A percentile compares a stretch with the other conserved stretches of the same genome.
Conservation (phyloP, 92 coral and sea anemone species). For the Virgularia gustaviana region DNA sequence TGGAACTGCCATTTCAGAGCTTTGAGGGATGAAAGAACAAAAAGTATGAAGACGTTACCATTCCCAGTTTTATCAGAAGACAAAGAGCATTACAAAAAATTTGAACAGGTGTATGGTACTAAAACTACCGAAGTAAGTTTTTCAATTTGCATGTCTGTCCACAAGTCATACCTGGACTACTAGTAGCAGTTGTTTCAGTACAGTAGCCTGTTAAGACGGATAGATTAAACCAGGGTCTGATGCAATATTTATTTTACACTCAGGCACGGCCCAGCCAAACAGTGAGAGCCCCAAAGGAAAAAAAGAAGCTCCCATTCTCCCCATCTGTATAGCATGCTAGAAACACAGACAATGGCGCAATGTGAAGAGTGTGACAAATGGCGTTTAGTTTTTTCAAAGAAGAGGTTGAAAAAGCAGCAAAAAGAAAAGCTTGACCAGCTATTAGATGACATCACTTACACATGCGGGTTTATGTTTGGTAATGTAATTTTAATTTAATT, state of each 20-base stretch:
- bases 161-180: background rate
- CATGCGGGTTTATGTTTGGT: constrained; percentile 23
- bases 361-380: constrained; percentile 25
- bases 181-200: background rate
- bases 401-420: constrained; percentile 6
- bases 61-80: constrained; percentile 40
- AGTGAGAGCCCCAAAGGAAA: background rate
- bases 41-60: constrained; percentile 21
- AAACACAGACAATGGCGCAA: constrained; percentile 19
- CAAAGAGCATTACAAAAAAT: constrained; percentile 26
- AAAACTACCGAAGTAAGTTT: background rate
- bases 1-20: constrained; percentile 12
- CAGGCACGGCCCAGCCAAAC: background rate
- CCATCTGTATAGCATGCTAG: constrained; percentile 17
- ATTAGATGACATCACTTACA: constrained; percentile 1
- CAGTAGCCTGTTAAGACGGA: too few relatives aligned
- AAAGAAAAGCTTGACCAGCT: constrained; percentile 4
- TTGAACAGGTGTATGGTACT: constrained; percentile 12
- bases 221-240: too few relatives aligned
- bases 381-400: constrained; percentile 13
- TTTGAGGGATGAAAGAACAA: constrained; percentile 23
- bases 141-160: background rate
- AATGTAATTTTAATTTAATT: too few relatives aligned
- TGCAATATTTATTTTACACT: too few relatives aligned
- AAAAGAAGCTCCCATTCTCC: constrained; percentile 27